phyloP scores from a whole-genome alignment of 2,797 vertebrate species.

The Podarcis lilfordi region DNA sequence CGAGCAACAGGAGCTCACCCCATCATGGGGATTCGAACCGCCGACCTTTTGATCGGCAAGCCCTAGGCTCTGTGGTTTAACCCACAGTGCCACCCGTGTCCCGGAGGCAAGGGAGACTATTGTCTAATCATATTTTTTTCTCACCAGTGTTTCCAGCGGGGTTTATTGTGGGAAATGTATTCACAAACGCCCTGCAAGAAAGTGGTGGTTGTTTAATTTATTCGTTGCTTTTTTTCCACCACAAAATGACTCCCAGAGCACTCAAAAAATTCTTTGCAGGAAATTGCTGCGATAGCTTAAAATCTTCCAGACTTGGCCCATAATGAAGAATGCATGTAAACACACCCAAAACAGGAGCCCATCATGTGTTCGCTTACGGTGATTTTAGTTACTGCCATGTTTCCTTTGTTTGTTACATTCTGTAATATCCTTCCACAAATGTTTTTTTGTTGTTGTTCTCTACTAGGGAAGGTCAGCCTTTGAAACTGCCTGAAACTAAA shows the following conservation, averaged over 20 bases:
- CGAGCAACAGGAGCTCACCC: too few relatives aligned
- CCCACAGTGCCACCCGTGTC: too few relatives aligned
- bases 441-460: constrained; percentile 51
- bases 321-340: neutral
- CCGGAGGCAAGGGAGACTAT: neutral
- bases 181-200: neutral
- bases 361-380: neutral
- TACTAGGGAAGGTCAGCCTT: constrained; percentile 95
- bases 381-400: neutral
- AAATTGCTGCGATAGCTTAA: neutral
- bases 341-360: neutral
- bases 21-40: too few relatives aligned
- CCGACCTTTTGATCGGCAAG: too few relatives aligned
- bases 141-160: neutral
- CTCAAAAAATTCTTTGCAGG: neutral
- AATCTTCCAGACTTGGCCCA: neutral
- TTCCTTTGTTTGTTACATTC: neutral
- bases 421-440: neutral
- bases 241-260: neutral
- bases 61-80: too few relatives aligned
- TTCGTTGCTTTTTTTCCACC: too few relatives aligned
- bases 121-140: neutral
- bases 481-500: constrained; percentile 98
- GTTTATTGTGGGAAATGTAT: neutral
- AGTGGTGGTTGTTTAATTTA: too few relatives aligned